These are phyloP conservation scores for Apis florea DNA, from an alignment of 1,140 invertebrate genomes.

Conservation along the genomic window DNA sequence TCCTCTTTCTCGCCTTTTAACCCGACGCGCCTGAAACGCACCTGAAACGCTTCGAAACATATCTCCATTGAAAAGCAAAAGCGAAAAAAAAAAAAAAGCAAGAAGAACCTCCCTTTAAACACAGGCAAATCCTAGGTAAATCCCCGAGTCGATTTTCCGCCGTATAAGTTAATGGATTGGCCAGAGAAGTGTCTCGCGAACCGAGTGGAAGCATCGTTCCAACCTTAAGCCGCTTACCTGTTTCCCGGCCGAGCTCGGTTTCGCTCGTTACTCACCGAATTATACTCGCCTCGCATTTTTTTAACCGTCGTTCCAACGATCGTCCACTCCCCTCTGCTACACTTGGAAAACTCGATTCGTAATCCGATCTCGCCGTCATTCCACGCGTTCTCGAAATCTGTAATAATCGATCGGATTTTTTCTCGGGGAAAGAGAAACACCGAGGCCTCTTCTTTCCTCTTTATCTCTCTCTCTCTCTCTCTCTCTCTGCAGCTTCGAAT, in stretches of 20 bases:
- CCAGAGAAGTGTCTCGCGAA: no score
- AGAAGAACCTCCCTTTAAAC: background rate
- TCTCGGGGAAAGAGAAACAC: no score
- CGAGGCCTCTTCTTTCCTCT: no score
- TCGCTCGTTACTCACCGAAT: slow-evolving; percentile 48
- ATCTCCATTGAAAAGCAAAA: no score
- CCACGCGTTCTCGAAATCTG: no score
- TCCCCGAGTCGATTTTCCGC: slow-evolving; percentile 3
- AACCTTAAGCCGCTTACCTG: slow-evolving; percentile 33
- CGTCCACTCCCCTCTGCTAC: no score
- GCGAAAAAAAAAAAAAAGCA: background rate
- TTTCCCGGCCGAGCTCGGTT: background rate
- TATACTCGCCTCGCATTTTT: slow-evolving; percentile 44
- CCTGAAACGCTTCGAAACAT: background rate
- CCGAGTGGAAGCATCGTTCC: background rate
- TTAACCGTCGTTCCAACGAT: no score
- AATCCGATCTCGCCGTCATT: no score
- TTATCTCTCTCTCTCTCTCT: background rate
- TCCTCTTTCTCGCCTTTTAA: no score
- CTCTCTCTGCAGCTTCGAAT: background rate
- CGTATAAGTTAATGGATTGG: slow-evolving; percentile 21
- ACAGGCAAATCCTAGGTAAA: background rate
- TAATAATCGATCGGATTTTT: no score
- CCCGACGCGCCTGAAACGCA: background rate
- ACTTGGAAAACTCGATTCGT: no score